Evolutionary conservation across 1,140 invertebrate genomes (phyloP), one percentile per base, ranked within the genome.

Genomic region (Camponotus floridanus): DNA sequence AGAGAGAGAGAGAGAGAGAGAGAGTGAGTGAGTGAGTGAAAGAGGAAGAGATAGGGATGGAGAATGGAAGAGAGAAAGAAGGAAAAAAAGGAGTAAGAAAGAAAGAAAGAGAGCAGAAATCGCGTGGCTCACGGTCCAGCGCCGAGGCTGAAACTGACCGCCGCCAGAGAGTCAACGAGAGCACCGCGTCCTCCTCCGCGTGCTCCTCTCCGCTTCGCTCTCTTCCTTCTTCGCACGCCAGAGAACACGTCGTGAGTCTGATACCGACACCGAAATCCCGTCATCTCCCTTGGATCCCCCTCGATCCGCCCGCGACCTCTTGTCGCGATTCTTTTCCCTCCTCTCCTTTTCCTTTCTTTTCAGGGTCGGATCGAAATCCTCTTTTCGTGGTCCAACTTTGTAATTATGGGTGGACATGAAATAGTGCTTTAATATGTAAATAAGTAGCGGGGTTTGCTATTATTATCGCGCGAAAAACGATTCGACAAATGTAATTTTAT

Each of bases 131-230:
- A 91, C 94, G 92, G 91, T 91, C 88, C 92, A 93, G 90, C 92
- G 94, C 70, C 92, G 91, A 92, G 91, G 90, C 91, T 92, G 92
- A 93, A 93, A 94, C 94, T 94, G 94, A 70, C 86, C 86, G 89
- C 68, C 33, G 64, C 64, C 76, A 21, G 74, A 85, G 74, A 85
- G 74, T 85, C n/a, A 57, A 39, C 88, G 45, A 68, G 79, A 70
- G 76, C 86, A 55, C 70, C 31, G 62, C 31, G 62, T 71, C 74
- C 83, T 76, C 87, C 76, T 68, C 83, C 39, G 57, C 80, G 59
- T 74, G 61, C 78, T 80, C 79, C 85, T 78, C 78, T 89, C 88
- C 70, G 39, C 73, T 61, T 61, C 26, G 48, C 83, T 91, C 88
- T 86, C 71, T 88, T 89, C 74, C 86, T 89, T 81, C 83, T 68